These are phyloP conservation scores for Taeniopygia guttata DNA, from an alignment of 2,797 vertebrate species.

Conservation along the genomic window DNA sequence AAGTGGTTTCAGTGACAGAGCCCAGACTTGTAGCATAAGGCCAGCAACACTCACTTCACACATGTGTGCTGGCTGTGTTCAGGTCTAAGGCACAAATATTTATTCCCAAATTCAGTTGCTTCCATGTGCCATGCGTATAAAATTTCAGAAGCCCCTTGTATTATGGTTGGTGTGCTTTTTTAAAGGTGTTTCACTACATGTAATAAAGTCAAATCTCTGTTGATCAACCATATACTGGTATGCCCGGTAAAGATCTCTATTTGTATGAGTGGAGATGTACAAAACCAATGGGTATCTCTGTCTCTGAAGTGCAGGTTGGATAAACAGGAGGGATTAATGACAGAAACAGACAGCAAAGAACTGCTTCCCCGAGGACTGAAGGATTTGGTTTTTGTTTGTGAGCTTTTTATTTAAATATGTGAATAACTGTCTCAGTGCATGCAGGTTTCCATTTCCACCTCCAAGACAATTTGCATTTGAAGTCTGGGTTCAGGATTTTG, in stretches of 20 bases:
- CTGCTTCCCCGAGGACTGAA: background rate
- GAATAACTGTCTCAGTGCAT: background rate
- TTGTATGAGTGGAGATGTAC: background rate
- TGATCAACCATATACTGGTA: background rate
- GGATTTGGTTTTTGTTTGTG: background rate
- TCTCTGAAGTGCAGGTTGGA: background rate
- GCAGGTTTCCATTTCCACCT: background rate
- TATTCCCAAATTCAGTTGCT: background rate
- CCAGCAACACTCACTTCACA: background rate
- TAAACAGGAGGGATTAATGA: background rate
- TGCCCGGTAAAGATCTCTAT: background rate
- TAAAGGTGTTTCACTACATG: background rate
- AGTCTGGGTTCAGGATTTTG: background rate
- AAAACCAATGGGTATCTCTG: background rate
- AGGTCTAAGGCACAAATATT: background rate
- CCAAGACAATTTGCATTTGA: background rate
- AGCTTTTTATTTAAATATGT: background rate
- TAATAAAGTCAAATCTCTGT: background rate
- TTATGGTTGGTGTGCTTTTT: background rate
- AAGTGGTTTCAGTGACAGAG: background rate
- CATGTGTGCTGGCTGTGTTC: rapidly evolving
- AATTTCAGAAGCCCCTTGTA: background rate
- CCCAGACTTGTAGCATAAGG: background rate
- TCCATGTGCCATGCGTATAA: background rate
- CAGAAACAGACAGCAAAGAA: background rate